Base-by-base conservation (phyloP, 2,888 invertebrate genomes). In the Scrobipalpa costella region DNA sequence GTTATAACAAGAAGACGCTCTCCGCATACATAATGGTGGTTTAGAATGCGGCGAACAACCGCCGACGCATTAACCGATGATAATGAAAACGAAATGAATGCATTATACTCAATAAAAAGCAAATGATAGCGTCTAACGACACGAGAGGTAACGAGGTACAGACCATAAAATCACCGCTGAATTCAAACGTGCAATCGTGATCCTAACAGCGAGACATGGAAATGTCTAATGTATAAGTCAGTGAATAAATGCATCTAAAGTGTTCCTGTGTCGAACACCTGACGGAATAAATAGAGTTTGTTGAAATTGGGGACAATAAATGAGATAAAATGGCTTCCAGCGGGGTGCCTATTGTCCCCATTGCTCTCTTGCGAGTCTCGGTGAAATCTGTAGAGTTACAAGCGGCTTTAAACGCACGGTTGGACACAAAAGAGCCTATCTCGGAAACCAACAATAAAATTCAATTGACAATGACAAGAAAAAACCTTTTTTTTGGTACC, bases 371-470 rank as follows among this genome's bases (percentile, higher is more conserved):
- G 76, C 69, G 77, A 77, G 73, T 67, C 73, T 71, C 71, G 70
- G 70, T 74, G 69, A 72, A 77, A 71, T 81, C 78, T 80, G 74
- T 77, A 70, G 75, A 77, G 80, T 76, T 83, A 86, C 87, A 85
- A 87, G 84, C 84, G 81, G 86, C 87, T 89, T 90, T 86, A 80
- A 83, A 86, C 90, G 90, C 89, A 85, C 89, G 86, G 87, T 85
- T 88, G 81, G 74, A 79, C 87, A 90, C 88, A 90, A 90, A 89
- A 88, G 89, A 81, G 81, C 78, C 79, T 84, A 86, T 88, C 86
- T 86, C 79, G 83, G 87, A 88, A 90, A 88, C 89, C 86, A 81
- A 89, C 90, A 89, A 90, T 90, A 90, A 91, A 88, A 86, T 87
- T 89, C 88, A 89, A 89, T 89, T 89, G 89, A 90, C 90, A 89